A percentile compares a stretch with the other conserved stretches of the same genome.
Evolutionary conservation across 2,888 invertebrate species (phyloP).

Genomic region (Oligia latruncula): DNA sequence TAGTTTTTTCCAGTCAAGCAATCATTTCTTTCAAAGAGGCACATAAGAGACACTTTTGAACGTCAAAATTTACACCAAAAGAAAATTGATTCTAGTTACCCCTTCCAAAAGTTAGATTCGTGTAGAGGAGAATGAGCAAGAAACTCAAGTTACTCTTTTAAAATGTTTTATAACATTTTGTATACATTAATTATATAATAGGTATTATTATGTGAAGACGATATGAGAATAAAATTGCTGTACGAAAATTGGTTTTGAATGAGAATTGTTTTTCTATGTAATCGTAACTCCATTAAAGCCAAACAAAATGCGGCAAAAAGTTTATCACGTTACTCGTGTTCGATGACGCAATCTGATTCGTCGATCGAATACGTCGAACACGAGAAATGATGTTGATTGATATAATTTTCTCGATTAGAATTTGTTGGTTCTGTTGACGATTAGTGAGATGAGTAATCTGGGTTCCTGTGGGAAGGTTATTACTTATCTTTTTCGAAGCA

Average conservation of each 20-base stretch:
- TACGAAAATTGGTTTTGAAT: background rate
- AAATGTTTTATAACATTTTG: background rate
- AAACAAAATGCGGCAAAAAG: constrained; percentile 14
- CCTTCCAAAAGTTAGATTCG: background rate
- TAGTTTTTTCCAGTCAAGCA: background rate
- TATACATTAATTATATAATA: background rate
- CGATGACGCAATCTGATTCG: constrained; percentile 14
- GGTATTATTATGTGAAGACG: background rate
- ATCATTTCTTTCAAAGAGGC: background rate
- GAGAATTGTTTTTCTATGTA: background rate
- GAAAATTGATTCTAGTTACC: background rate
- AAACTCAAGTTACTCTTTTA: background rate
- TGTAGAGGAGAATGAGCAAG: background rate
- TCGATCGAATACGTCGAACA: constrained; percentile 19
- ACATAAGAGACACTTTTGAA: background rate
- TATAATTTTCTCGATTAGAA: constrained; percentile 40
- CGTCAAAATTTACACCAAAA: background rate
- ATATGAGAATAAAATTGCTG: background rate
- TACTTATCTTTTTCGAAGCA: background rate
- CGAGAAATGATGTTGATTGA: constrained; percentile 30
- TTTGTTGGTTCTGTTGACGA: background rate
- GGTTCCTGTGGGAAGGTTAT: no score
- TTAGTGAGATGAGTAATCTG: background rate
- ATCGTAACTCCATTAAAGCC: constrained; percentile 4
- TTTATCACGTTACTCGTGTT: constrained; percentile 17